Evolutionary conservation across 2,888 invertebrate genomes (phyloP).

Genomic region (Tinea pellionella): DNA sequence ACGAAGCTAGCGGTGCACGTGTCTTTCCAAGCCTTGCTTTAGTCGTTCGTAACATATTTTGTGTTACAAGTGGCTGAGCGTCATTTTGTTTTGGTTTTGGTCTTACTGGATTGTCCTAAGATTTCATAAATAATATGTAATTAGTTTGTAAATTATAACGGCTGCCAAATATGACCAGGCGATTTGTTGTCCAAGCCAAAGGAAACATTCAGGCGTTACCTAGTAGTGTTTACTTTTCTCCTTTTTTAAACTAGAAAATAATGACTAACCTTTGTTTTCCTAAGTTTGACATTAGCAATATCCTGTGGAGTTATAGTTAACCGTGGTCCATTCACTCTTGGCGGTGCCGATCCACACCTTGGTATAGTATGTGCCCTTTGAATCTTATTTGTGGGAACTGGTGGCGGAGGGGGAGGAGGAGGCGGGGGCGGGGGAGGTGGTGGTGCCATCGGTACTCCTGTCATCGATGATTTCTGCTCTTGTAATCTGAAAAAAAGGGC

Average conservation of each 20-base stretch:
- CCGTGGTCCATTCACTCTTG: slow-evolving; percentile 40
- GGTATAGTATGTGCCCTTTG: slow-evolving; percentile 45
- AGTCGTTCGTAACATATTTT: slow-evolving; percentile 48
- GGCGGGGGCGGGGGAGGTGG: slow-evolving; percentile 42
- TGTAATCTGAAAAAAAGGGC: slow-evolving; percentile 14
- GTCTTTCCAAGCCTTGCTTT: slow-evolving; percentile 59
- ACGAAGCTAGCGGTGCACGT: slow-evolving; percentile 49
- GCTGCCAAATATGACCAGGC: too few species aligned
- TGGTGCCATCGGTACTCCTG: slow-evolving; percentile 31
- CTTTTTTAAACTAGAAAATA: too few species aligned
- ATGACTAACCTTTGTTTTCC: slow-evolving; percentile 50
- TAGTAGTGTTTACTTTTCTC: too few species aligned
- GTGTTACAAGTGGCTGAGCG: slow-evolving; percentile 44
- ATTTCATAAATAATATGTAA: neutral
- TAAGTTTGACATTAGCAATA: slow-evolving; percentile 56
- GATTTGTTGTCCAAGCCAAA: too few species aligned
- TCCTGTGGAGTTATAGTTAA: slow-evolving; percentile 57
- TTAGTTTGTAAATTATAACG: neutral
- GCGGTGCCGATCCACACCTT: slow-evolving; percentile 53
- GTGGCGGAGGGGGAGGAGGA: slow-evolving; percentile 21
- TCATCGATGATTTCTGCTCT: neutral
- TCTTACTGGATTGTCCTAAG: slow-evolving; percentile 49
- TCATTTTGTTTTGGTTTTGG: slow-evolving; percentile 33
- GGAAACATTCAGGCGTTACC: too few species aligned
- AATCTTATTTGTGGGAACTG: slow-evolving; percentile 22